A percentile compares a stretch with the other conserved stretches of the same genome.
Conservation (phyloP, 2,888 invertebrate genomes). For the Autographa pulchrina region DNA sequence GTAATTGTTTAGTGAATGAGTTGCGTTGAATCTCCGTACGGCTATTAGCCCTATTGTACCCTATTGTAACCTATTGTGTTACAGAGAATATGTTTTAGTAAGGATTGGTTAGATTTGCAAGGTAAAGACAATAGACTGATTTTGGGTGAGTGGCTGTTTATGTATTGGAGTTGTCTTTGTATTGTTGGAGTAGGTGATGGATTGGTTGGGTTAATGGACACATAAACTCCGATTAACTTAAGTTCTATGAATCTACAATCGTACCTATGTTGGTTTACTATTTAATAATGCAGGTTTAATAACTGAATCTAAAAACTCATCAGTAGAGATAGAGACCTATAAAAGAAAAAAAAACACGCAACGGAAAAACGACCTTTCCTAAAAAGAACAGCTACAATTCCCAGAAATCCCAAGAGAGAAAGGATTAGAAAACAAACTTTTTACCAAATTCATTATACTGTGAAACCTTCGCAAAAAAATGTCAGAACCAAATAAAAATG, state of each 20-base stretch:
- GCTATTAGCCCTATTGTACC: constrained; percentile 83
- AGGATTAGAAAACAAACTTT: constrained; percentile 7
- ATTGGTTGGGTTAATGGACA: no score
- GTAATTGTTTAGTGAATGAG: constrained; percentile 86
- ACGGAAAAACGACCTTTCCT: no score
- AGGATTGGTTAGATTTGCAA: constrained; percentile 38
- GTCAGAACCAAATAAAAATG: constrained; percentile 67
- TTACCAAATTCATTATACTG: constrained; percentile 35
- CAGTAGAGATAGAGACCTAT: no score
- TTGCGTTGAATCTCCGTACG: constrained; percentile 71
- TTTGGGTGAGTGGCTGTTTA: constrained; percentile 15
- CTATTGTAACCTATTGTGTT: constrained; percentile 64
- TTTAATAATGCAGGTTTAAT: no score
- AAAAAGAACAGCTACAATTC: constrained; percentile 4
- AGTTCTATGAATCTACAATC: no score
- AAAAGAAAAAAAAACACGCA: no score
- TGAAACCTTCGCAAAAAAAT: constrained; percentile 67
- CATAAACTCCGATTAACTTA: no score
- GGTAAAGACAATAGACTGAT: constrained; percentile 47
- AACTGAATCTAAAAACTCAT: no score
- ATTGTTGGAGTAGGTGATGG: no score
- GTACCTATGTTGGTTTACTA: no score
- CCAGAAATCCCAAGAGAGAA: constrained; percentile 42
- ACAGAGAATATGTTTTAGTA: constrained; percentile 44
- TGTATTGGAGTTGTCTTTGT: neutral